Base-by-base conservation (phyloP, 2,888 invertebrate species). In the Plemyria rubiginata region DNA sequence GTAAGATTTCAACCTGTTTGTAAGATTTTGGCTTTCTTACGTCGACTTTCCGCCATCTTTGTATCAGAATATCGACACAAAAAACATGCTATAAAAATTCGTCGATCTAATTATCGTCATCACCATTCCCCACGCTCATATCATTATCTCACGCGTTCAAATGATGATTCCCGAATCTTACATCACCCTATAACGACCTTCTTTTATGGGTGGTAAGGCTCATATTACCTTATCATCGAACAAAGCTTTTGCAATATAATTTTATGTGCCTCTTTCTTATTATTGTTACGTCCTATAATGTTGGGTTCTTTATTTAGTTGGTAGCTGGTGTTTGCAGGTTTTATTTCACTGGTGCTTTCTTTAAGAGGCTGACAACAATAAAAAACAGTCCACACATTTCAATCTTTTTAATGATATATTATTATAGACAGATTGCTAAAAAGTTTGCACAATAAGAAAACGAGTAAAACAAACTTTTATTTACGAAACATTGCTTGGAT, bases 221-320 rank as follows among this genome's bases (percentile, higher is more conserved):
- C 58, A 63, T 69, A 73, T 71, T 72, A 60, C 61, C 59, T 65
- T 70, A 69, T 70, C 68, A 62, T 66, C 66, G 60, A 49, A 60
- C 53, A 57, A 66, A 58, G 64, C 62, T 65, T 54, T 62, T 36
- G 54, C 52, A 70, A 69, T 78, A 78, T 76, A 73, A 78, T 72
- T 77, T 78, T 73, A 78, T 74, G 70, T 58, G 55, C 60, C 66
- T 75, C 67, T 73, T 69, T 72, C 68, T 63, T 72, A 73, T 75
- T 75, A 75, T 74, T 73, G 68, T 71, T 70, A 72, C 63, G 70
- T 71, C 66, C 66, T 75, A 72, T 72, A 71, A 71, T 70, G 65
- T 71, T 61, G 68, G 62, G 55, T 70, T 62, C 40, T 50, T 62
- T 67, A 60, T 61, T 55, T 70, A 61, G 65, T 62, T 52, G 69